Percentiles rank a stretch among this genome's conserved stretches.
Evolutionary conservation across 2,113 vertebrate genomes (phyloP).

Genomic region (Isurus oxyrinchus): DNA sequence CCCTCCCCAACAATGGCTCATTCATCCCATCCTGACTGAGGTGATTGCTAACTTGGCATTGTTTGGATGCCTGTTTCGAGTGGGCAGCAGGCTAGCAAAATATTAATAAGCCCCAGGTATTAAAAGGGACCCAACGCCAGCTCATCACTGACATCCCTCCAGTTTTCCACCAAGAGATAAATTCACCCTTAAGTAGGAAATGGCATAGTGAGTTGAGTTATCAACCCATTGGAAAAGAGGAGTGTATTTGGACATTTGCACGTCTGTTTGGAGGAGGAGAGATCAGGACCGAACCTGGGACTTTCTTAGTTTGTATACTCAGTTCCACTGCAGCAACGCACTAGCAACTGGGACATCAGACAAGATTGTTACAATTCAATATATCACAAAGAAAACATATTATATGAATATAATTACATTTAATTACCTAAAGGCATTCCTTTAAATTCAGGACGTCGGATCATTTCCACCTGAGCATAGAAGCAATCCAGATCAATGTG

Average conservation of each 20-base stretch:
- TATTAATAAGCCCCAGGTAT: background rate
- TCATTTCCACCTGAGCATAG: conserved; percentile 90
- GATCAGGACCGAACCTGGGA: background rate
- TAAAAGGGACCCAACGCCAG: background rate
- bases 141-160: background rate
- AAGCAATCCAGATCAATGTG: conserved; percentile 87
- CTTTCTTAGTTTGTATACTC: background rate
- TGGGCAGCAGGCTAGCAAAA: background rate
- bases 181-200: background rate
- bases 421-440: conserved; percentile 73
- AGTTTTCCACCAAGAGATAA: background rate
- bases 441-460: conserved; percentile 70
- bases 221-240: background rate
- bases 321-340: background rate
- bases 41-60: background rate
- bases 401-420: background rate
- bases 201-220: background rate
- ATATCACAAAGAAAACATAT: background rate
- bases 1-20: background rate
- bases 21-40: background rate
- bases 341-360: background rate
- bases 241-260: background rate
- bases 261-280: background rate
- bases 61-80: background rate
- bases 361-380: background rate